Evolutionary conservation across 1,140 invertebrate genomes (phyloP).

Genomic region (Scaptodrosophila lebanonensis): DNA sequence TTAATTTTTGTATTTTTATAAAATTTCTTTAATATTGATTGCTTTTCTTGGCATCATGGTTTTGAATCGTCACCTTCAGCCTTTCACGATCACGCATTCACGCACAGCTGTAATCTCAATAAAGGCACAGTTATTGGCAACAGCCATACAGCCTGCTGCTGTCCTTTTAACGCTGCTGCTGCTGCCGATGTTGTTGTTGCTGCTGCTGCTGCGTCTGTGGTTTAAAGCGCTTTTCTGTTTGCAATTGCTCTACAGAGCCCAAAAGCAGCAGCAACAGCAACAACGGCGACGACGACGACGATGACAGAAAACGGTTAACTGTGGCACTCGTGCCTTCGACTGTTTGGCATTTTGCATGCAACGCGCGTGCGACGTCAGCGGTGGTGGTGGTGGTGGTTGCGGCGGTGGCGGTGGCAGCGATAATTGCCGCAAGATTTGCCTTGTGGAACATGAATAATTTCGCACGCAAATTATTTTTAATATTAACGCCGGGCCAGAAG

Average conservation of each 20-base stretch:
- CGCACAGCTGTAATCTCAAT: too few species aligned
- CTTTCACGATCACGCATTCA: too few species aligned
- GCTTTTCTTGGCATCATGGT: too few species aligned
- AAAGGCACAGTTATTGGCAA: too few species aligned
- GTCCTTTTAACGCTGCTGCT: constrained; percentile 67
- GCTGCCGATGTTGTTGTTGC: too few species aligned
- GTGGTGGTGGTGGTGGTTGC: too few species aligned
- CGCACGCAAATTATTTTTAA: constrained; percentile 62
- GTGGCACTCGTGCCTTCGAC: not conserved
- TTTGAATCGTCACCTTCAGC: too few species aligned
- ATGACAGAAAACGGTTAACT: constrained; percentile 4
- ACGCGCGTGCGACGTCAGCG: not conserved
- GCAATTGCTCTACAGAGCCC: constrained; percentile 20
- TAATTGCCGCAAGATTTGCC: constrained; percentile 66
- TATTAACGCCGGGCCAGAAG: constrained; percentile 45
- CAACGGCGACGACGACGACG: constrained; percentile 5
- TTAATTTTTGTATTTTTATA: too few species aligned
- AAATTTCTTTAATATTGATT: too few species aligned
- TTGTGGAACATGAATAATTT: constrained; percentile 59
- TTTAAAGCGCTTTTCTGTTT: constrained; percentile 65
- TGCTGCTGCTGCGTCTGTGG: too few species aligned
- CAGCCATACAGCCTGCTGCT: constrained; percentile 32
- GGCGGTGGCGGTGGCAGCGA: constrained; percentile 35
- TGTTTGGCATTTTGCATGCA: not conserved
- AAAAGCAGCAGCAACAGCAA: constrained; percentile 7